phyloP scores from a whole-genome alignment of 2,113 vertebrate species.

The Malurus cyaneus region DNA sequence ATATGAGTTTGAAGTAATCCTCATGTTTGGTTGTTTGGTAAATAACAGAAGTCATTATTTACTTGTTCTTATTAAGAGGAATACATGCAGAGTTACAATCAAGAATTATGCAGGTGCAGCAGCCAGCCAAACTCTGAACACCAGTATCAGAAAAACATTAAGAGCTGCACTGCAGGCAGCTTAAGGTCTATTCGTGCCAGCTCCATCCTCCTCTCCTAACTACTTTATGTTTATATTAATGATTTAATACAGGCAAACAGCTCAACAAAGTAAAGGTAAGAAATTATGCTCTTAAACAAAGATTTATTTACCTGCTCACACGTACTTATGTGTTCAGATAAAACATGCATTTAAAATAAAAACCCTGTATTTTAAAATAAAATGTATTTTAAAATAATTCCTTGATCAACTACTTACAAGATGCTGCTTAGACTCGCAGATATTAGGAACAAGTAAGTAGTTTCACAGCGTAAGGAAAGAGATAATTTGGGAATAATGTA shows the following conservation, averaged over 20 bases:
- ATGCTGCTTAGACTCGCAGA: background rate
- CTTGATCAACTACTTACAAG: background rate
- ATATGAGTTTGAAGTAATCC: constrained; percentile 7
- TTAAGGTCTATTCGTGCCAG: background rate
- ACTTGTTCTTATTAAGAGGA: constrained; percentile 36
- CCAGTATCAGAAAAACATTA: background rate
- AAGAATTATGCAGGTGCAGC: constrained; percentile 16
- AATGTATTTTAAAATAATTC: background rate
- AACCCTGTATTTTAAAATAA: background rate
- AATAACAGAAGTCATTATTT: constrained; percentile 31
- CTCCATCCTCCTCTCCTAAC: background rate
- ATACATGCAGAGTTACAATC: constrained; percentile 28
- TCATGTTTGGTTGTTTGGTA: constrained; percentile 31
- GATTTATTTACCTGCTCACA: background rate
- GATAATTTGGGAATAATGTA: background rate
- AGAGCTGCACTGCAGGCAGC: background rate
- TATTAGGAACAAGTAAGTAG: background rate
- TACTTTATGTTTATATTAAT: background rate
- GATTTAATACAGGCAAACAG: background rate
- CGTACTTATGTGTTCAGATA: background rate
- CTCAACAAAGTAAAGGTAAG: background rate
- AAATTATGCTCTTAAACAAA: background rate
- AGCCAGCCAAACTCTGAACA: background rate
- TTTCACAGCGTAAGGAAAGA: background rate
- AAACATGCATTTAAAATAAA: background rate